Evolutionary conservation across 2,888 invertebrate species (phyloP).

Genomic region (Cheilosia soror): DNA sequence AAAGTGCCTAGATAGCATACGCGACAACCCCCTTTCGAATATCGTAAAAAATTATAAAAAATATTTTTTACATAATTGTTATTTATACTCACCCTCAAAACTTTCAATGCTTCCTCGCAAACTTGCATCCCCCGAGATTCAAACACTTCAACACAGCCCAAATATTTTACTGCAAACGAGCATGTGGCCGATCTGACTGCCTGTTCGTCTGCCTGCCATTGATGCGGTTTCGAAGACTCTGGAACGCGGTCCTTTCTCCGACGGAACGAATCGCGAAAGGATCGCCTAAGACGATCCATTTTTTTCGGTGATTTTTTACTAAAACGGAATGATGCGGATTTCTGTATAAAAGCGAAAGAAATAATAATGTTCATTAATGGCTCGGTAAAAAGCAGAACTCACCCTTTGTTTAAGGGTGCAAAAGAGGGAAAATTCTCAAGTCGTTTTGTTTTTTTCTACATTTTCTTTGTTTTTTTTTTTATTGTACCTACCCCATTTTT

Average conservation of each 20-base stretch:
- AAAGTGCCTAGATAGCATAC: no score
- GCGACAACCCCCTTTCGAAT: no score
- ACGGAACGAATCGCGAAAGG: slow-evolving; percentile 97
- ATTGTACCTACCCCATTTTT: slow-evolving; percentile 84
- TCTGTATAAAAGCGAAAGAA: slow-evolving; percentile 82
- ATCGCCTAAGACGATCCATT: slow-evolving; percentile 95
- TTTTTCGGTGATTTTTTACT: slow-evolving; percentile 89
- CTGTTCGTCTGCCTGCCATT: slow-evolving; percentile 99
- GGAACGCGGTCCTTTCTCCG: slow-evolving; percentile 94
- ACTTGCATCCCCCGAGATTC: slow-evolving; percentile 99
- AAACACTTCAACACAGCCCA: slow-evolving; percentile 99
- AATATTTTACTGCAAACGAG: slow-evolving; percentile 98
- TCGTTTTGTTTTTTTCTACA: slow-evolving; percentile 67
- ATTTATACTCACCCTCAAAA: slow-evolving; percentile 91
- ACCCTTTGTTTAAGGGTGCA: slow-evolving; percentile 45
- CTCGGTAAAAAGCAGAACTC: slow-evolving; percentile 13
- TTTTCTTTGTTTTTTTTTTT: slow-evolving; percentile 12
- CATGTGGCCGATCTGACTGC: slow-evolving; percentile 98
- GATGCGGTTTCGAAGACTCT: slow-evolving; percentile 97
- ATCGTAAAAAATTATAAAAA: neutral
- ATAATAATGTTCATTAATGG: slow-evolving; percentile 56
- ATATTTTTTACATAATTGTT: neutral
- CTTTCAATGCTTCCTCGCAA: slow-evolving; percentile 99
- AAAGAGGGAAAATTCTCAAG: slow-evolving; percentile 79
- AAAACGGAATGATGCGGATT: slow-evolving; percentile 85